A percentile compares a stretch with the other conserved stretches of the same genome.
Evolutionary conservation across 2,113 vertebrate genomes (phyloP).

Genomic region (Boulengeromyrus knoepffleri): DNA sequence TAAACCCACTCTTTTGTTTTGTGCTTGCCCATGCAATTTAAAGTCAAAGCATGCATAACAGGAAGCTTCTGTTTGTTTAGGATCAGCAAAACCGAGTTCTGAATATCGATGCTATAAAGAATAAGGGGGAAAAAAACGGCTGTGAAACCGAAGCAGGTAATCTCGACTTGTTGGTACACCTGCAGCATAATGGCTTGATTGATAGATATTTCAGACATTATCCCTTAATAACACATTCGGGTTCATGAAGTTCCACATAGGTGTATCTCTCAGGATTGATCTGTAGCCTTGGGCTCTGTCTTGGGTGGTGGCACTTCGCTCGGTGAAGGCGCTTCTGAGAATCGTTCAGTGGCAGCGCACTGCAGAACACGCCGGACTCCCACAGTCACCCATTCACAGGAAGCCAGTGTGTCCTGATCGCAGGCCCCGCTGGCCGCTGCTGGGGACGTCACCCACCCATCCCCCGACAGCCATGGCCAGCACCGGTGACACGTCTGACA

Average conservation of each 20-base stretch:
- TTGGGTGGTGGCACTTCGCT: neutral
- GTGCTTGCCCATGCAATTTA: neutral
- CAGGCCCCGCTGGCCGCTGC: neutral
- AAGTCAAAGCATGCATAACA: neutral
- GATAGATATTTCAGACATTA: neutral
- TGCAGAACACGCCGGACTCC: neutral
- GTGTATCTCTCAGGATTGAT: neutral
- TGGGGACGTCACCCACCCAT: neutral
- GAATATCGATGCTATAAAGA: neutral
- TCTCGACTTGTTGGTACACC: neutral
- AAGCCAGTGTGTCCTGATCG: neutral
- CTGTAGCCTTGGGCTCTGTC: neutral
- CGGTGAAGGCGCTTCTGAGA: neutral
- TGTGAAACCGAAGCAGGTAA: neutral
- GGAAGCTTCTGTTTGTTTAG: neutral
- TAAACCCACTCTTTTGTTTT: neutral
- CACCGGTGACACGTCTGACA: neutral
- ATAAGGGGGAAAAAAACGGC: neutral
- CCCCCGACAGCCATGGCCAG: neutral
- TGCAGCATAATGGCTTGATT: slow-evolving; percentile 3
- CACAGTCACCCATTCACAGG: neutral
- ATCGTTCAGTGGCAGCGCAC: neutral
- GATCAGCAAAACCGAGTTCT: neutral
- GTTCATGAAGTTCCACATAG: neutral
- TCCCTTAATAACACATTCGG: neutral